Percentiles rank a stretch among this genome's conserved stretches.
Conservation (phyloP, 2,797 vertebrate species). For the Ceryle rudis region DNA sequence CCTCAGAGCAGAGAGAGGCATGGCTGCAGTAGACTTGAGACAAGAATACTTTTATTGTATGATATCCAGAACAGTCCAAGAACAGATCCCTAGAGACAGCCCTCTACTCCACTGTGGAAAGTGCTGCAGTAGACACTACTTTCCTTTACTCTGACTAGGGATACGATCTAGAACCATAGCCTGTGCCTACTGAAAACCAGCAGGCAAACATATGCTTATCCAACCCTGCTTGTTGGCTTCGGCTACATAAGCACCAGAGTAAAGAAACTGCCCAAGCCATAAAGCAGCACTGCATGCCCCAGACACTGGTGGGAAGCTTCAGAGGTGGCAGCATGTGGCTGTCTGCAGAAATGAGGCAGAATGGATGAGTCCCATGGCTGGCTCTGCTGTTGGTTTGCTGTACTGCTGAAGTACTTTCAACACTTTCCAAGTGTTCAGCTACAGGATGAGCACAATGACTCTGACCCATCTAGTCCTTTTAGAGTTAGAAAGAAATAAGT, state of each 20-base stretch:
- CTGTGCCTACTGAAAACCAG: not conserved
- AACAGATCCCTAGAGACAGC: not conserved
- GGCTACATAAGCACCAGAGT: not conserved
- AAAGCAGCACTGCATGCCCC: not conserved
- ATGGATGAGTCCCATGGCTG: not conserved
- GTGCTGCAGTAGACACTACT: not conserved
- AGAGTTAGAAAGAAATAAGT: not conserved
- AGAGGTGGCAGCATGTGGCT: rapidly evolving
- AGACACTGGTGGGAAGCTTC: not conserved
- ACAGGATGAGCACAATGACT: not conserved
- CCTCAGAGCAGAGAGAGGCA: not conserved
- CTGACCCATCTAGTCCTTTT: not conserved
- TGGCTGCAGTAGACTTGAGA: not conserved
- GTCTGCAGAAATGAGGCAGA: not conserved
- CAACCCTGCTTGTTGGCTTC: not conserved
- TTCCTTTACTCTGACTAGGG: not conserved
- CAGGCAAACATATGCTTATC: not conserved
- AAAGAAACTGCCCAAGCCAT: not conserved
- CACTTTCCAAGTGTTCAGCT: not conserved
- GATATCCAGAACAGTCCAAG: not conserved
- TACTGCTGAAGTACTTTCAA: not conserved
- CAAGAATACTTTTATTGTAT: not conserved
- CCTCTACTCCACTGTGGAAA: not conserved
- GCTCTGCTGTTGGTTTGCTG: not conserved
- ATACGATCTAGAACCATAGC: rapidly evolving